Evolutionary conservation across 2,888 invertebrate species (phyloP), one percentile per base, ranked within the genome.

Genomic region (Cosmorhoe ocellata): DNA sequence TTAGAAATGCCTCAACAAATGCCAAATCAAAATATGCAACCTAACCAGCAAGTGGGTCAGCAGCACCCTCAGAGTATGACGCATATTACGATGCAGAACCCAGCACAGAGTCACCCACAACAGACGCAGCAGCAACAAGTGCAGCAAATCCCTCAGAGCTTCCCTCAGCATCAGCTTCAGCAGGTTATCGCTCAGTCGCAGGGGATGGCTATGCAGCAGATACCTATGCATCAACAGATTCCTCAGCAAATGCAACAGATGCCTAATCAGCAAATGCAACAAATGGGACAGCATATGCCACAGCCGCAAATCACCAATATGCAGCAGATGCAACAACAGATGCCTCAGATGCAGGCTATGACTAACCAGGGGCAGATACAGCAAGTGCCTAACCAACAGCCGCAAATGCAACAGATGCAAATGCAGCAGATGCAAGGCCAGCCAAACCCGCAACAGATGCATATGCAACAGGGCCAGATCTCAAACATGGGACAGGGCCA

Each of bases 201-300:
- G 66, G 88, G 83, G 34, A 89, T 91, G 58, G 74, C 89, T 26
- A 88, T 91, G 83, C 91, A 90, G 66, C 91, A 90, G 64, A 86
- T 91, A 59, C 90, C 91, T 24, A 90, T 91, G 84, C 90, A 90
- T 52, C 91, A 90, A 61, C 90, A 87, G 62, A 86, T 89, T 69
- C 87, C 91, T 11, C 91, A 91, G 63, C 91, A 91, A 64, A 84
- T 91, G 84, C 90, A 91, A 64, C 91, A 90, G 69, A 89, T 90
- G 58, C 89, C 90, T 44, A 87, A 89, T 58, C 89, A 89, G 68
- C 91, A 90, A 75, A 88, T 91, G 84, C 92, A 81, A 72, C 92
- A 82, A 78, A 86, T 91, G 62, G 77, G 81, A 61, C 89, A 89
- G 64, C 89, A 89, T 64, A 72, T 90, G 66, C 89, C 87, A 4